Evolutionary conservation across 2,888 invertebrate genomes (phyloP).

Genomic region (Brenthis hecate): DNA sequence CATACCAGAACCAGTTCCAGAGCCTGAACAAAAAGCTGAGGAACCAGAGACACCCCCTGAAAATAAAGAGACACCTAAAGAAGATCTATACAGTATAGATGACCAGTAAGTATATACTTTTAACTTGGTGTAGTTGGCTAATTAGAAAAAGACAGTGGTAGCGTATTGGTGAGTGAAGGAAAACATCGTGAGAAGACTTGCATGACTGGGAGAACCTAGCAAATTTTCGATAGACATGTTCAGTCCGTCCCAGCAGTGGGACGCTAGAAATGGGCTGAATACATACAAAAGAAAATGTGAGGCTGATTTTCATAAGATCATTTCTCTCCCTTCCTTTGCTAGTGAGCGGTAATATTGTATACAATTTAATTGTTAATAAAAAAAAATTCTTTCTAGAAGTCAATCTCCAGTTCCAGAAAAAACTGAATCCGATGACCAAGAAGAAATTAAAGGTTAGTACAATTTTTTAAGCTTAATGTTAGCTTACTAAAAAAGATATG

Average conservation of each 20-base stretch:
- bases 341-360: background rate
- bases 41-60: background rate
- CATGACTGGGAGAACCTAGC: too few relatives aligned
- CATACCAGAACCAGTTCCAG: background rate
- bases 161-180: too few relatives aligned
- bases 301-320: too few relatives aligned
- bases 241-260: too few relatives aligned
- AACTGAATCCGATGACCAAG: slow-evolving; percentile 49
- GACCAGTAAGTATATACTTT: slow-evolving; percentile 47
- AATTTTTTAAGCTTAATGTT: too few relatives aligned
- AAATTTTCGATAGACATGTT: too few relatives aligned
- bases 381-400: slow-evolving; percentile 45
- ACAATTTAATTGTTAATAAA: slow-evolving; percentile 1
- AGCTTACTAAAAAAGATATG: too few relatives aligned
- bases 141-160: background rate
- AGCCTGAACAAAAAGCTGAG: background rate
- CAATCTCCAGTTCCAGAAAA: slow-evolving; percentile 47
- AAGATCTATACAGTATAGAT: slow-evolving; percentile 49
- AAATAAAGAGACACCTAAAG: slow-evolving; percentile 19
- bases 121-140: background rate
- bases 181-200: too few relatives aligned
- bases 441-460: slow-evolving; percentile 32
- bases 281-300: too few relatives aligned
- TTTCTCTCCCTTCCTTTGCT: too few relatives aligned
- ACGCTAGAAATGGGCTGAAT: too few relatives aligned